Evolutionary conservation across 2,888 invertebrate genomes (phyloP).

Genomic region (Actias luna): DNA sequence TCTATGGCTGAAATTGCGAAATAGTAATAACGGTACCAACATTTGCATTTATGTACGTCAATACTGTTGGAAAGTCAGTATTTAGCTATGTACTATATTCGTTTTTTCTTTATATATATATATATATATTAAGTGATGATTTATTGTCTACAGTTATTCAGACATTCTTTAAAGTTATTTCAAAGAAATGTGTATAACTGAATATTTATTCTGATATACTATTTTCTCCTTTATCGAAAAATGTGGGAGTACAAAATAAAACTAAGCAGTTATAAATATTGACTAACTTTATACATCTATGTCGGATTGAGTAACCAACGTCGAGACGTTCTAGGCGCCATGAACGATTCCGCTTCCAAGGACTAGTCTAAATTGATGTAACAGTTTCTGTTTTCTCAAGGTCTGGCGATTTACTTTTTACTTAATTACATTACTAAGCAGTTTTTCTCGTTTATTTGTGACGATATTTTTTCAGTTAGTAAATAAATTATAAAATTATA

Average conservation of each 20-base stretch:
- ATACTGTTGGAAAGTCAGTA: too few species aligned
- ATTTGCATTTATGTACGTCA: too few species aligned
- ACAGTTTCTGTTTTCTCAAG: conserved; percentile 17
- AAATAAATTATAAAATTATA: neutral
- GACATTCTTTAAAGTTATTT: too few species aligned
- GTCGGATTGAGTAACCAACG: conserved; percentile 1
- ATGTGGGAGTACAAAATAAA: neutral
- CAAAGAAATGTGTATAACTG: neutral
- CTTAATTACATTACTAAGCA: conserved; percentile 6
- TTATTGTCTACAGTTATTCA: too few species aligned
- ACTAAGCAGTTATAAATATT: conserved; percentile 1
- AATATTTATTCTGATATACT: neutral
- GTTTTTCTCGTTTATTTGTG: neutral
- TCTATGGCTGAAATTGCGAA: too few species aligned
- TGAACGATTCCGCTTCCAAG: conserved; percentile 37
- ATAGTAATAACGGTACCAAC: too few species aligned
- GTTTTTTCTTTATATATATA: too few species aligned
- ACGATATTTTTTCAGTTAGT: neutral
- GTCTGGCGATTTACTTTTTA: conserved; percentile 15
- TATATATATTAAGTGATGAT: too few species aligned
- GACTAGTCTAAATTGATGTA: conserved; percentile 35
- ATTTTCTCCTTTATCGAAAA: neutral
- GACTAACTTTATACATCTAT: conserved; percentile 9
- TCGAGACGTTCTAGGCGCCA: conserved; percentile 14
- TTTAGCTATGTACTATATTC: too few species aligned